Conservation (phyloP, 2,797 vertebrate species). For the Discoglossus pictus region DNA sequence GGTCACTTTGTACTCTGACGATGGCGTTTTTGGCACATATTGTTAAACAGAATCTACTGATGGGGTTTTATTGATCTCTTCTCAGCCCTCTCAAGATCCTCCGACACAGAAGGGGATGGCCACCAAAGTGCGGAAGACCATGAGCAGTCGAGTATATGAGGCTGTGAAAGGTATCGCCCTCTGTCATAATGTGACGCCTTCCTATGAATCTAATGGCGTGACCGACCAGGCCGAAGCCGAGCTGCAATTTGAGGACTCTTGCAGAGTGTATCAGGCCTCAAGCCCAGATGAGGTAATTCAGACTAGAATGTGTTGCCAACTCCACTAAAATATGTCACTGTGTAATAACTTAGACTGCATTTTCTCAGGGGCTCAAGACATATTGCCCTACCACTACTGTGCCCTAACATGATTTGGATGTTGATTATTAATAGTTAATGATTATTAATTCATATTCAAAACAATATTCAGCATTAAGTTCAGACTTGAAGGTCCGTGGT, state of each 20-base stretch:
- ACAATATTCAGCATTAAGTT: no score
- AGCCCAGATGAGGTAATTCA: constrained; percentile 91
- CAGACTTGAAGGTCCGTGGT: no score
- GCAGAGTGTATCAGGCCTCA: constrained; percentile 95
- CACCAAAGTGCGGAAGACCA: constrained; percentile 93
- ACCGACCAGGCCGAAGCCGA: constrained; percentile 96
- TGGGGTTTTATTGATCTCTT: not conserved
- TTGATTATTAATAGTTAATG: no score
- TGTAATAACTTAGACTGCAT: no score
- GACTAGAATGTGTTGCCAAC: no score
- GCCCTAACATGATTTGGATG: no score
- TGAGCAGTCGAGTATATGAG: constrained; percentile 94
- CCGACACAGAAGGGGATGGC: constrained; percentile 80
- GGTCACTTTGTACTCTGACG: accelerated
- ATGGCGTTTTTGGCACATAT: no score
- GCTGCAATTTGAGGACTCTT: constrained; percentile 94
- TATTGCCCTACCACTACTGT: no score
- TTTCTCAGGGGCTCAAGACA: no score
- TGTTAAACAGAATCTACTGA: not conserved
- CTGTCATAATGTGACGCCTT: constrained; percentile 95
- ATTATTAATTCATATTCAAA: no score
- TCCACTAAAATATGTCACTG: no score
- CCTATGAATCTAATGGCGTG: constrained; percentile 91
- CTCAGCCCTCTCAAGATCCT: constrained; percentile 83
- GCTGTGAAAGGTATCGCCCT: constrained; percentile 95